These are phyloP conservation scores for Tyria jacobaeae DNA, from an alignment of 2,888 invertebrate species.

Conservation along the genomic window DNA sequence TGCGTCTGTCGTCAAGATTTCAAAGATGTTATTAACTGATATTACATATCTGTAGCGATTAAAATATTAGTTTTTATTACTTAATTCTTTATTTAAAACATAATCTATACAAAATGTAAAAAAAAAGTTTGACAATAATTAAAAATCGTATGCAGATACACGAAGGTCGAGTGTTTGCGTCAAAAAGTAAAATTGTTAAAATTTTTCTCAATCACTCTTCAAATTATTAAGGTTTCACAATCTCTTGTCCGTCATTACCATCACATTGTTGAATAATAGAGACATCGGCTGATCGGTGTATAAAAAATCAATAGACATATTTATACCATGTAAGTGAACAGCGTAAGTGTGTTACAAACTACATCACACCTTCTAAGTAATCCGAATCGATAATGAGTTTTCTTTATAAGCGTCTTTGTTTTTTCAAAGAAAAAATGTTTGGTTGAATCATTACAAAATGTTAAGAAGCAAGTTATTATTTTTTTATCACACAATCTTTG, in stretches of 20 bases:
- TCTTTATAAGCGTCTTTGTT: slow-evolving; percentile 32
- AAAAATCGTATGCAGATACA: slow-evolving; percentile 24
- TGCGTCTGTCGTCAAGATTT: not conserved
- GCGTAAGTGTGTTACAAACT: slow-evolving; percentile 19
- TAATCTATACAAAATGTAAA: slow-evolving; percentile 9
- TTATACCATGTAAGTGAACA: slow-evolving; percentile 47
- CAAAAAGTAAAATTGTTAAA: slow-evolving; percentile 61
- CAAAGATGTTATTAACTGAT: not conserved
- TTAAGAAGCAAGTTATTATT: slow-evolving; percentile 15
- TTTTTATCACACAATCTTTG: not conserved
- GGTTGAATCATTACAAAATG: slow-evolving; percentile 38
- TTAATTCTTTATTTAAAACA: slow-evolving; percentile 16
- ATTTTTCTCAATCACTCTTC: slow-evolving; percentile 60
- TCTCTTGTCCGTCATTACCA: slow-evolving; percentile 34
- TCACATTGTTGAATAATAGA: slow-evolving; percentile 41
- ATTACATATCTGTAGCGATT: slow-evolving; percentile 9
- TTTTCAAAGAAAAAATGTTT: slow-evolving; percentile 36
- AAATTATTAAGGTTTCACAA: slow-evolving; percentile 56
- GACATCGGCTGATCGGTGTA: slow-evolving; percentile 33
- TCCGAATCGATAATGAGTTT: slow-evolving; percentile 46
- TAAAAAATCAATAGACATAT: slow-evolving; percentile 39
- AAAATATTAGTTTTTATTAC: slow-evolving; percentile 21
- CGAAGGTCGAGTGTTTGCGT: slow-evolving; percentile 59
- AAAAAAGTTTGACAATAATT: slow-evolving; percentile 12
- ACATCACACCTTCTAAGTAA: slow-evolving; percentile 32